Evolutionary conservation across 1,140 invertebrate genomes (phyloP).

Genomic region (Chymomyza costata): DNA sequence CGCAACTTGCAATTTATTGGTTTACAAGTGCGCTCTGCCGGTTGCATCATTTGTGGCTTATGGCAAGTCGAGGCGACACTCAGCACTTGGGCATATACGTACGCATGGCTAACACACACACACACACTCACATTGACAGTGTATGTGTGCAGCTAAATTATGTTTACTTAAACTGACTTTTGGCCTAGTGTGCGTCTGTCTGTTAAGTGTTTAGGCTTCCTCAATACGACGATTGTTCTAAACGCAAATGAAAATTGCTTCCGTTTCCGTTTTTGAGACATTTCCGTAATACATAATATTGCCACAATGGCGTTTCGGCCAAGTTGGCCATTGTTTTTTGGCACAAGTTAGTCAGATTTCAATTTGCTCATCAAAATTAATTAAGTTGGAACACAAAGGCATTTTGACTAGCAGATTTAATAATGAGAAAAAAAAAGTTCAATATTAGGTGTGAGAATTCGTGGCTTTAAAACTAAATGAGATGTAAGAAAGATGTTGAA

Average conservation of each 20-base stretch:
- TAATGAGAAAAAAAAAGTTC: too few species aligned
- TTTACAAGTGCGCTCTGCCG: constrained; percentile 51
- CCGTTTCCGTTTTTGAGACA: constrained; percentile 47
- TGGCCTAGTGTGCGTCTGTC: not conserved
- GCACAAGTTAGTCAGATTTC: too few species aligned
- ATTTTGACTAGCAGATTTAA: too few species aligned
- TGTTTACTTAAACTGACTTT: constrained; percentile 34
- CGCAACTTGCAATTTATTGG: constrained; percentile 49
- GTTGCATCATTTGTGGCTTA: constrained; percentile 54
- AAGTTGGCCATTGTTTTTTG: too few species aligned
- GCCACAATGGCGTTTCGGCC: constrained; percentile 12
- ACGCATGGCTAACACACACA: too few species aligned
- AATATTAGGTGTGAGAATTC: too few species aligned
- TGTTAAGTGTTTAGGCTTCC: constrained; percentile 21
- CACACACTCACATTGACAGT: constrained; percentile 32
- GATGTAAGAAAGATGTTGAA: too few species aligned
- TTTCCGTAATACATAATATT: constrained; percentile 29
- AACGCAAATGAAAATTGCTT: constrained; percentile 72
- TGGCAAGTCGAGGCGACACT: not conserved
- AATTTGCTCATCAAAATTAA: too few species aligned
- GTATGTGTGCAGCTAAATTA: constrained; percentile 55
- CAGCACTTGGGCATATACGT: constrained; percentile 18
- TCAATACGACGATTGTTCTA: constrained; percentile 45
- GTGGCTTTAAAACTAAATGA: too few species aligned
- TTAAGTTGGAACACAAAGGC: too few species aligned